Evolutionary conservation across 1,140 invertebrate species (phyloP).

Genomic region (Pachypsylla venusta): DNA sequence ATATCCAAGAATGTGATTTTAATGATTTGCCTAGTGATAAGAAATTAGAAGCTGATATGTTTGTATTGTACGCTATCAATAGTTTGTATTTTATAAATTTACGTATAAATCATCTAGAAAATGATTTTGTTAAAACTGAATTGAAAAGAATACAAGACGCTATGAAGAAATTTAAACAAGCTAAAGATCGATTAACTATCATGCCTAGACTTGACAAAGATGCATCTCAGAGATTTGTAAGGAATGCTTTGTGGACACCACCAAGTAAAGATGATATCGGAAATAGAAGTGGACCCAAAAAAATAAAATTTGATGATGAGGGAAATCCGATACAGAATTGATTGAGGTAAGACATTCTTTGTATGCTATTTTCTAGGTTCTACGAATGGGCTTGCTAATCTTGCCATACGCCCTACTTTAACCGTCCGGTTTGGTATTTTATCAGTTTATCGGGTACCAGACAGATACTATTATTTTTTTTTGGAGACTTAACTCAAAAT

Average conservation of each 20-base stretch:
- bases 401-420: too few species aligned
- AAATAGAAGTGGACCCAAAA: conserved; percentile 11
- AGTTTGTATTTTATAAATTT: not conserved
- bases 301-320: conserved; percentile 18
- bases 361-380: too few species aligned
- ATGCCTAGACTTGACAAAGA: conserved; percentile 37
- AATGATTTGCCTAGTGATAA: not conserved
- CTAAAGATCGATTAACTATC: conserved; percentile 36
- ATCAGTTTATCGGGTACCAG: too few species aligned
- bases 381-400: too few species aligned
- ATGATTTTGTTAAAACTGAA: conserved; percentile 29
- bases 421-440: too few species aligned
- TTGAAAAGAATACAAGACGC: conserved; percentile 38
- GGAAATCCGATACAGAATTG: conserved; percentile 12
- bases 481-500: too few species aligned
- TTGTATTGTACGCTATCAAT: not conserved
- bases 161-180: conserved; percentile 40
- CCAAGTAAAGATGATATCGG: conserved; percentile 10
- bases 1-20: not conserved
- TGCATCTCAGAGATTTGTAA: conserved; percentile 40
- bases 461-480: too few species aligned
- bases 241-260: conserved; percentile 38
- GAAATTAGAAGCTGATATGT: conserved; percentile 1
- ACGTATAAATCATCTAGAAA: conserved; percentile 29
- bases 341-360: too few species aligned